A percentile compares a stretch with the other conserved stretches of the same genome.
Evolutionary conservation across 2,113 vertebrate species (phyloP).

Genomic region (Sylvilagus bachmani): DNA sequence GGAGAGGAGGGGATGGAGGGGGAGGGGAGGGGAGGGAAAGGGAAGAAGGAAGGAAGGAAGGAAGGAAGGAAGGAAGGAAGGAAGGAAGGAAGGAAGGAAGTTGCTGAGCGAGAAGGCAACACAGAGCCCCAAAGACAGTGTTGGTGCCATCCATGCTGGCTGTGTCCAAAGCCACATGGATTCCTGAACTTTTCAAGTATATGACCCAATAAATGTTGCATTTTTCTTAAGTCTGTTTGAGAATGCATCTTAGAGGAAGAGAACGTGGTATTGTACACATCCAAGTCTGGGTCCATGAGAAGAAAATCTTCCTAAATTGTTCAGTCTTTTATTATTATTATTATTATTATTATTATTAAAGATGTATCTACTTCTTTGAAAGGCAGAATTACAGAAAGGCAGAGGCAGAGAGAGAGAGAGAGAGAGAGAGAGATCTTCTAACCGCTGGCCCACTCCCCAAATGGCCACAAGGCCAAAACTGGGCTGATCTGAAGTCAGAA

Average conservation of each 20-base stretch:
- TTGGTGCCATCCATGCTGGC: not conserved
- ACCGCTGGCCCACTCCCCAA: too few species aligned
- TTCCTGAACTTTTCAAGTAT: not conserved
- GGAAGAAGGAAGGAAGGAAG: too few species aligned
- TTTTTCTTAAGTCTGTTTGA: not conserved
- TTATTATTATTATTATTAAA: too few species aligned
- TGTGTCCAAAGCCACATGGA: not conserved
- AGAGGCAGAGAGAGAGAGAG: too few species aligned
- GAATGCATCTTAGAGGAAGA: not conserved
- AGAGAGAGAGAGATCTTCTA: too few species aligned
- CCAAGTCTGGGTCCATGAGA: not conserved
- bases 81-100: not conserved
- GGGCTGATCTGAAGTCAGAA: too few species aligned
- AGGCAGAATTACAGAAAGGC: too few species aligned
- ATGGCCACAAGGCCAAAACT: too few species aligned
- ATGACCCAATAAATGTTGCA: not conserved
- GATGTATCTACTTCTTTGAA: too few species aligned
- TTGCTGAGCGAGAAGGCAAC: not conserved
- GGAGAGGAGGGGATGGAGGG: fast-evolving
- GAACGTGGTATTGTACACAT: not conserved
- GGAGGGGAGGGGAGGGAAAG: too few species aligned
- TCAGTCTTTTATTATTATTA: not conserved
- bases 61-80: not conserved
- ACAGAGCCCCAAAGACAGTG: not conserved
- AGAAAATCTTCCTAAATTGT: not conserved